phyloP scores from a whole-genome alignment of 2,797 vertebrate genomes.

The Anguilla marmorata region DNA sequence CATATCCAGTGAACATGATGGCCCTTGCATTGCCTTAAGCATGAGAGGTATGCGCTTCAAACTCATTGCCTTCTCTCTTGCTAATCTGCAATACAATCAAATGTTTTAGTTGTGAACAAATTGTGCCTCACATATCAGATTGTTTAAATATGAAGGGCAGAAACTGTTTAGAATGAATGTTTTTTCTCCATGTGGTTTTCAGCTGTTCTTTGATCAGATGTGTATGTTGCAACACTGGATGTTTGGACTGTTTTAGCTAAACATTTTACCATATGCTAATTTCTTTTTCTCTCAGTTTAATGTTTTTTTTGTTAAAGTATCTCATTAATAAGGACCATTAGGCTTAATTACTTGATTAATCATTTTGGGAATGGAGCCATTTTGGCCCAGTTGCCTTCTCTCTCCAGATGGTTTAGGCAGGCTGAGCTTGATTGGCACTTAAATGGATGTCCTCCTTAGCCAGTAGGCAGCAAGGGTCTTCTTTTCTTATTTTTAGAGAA shows the following conservation, averaged over 20 bases:
- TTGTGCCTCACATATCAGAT: neutral
- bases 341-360: neutral
- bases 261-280: neutral
- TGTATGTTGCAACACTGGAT: neutral
- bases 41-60: neutral
- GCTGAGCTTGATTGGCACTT: neutral
- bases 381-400: neutral
- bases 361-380: neutral
- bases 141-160: neutral
- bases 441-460: neutral
- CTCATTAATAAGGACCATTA: neutral
- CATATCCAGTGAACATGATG: neutral
- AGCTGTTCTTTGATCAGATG: neutral
- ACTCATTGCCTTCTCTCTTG: neutral
- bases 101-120: neutral
- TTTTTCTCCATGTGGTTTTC: conserved; percentile 7
- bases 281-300: neutral
- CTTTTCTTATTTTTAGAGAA: neutral
- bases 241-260: neutral
- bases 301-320: neutral
- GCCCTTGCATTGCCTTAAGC: neutral
- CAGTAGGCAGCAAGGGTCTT: neutral
- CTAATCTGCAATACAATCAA: neutral
- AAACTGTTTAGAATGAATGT: neutral
- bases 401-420: neutral